These are phyloP conservation scores for Ceraclea dissimilis DNA, from an alignment of 2,888 invertebrate species.

Conservation along the genomic window DNA sequence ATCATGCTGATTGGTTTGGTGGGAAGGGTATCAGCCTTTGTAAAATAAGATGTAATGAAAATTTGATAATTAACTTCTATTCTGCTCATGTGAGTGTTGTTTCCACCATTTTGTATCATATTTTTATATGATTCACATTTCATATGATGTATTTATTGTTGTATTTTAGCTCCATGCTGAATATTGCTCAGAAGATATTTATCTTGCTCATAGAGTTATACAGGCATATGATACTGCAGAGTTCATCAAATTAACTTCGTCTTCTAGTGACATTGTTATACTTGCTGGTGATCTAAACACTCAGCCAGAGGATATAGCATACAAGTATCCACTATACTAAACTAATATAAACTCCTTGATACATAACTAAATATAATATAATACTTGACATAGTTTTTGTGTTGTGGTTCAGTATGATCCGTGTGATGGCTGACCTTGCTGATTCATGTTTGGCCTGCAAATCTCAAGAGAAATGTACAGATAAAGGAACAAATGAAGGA, in stretches of 20 bases:
- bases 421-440: conserved; percentile 48
- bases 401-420: conserved; percentile 41
- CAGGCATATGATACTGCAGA: conserved; percentile 95
- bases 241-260: conserved; percentile 80
- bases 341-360: no score
- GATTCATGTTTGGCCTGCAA: conserved; percentile 41
- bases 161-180: conserved; percentile 82
- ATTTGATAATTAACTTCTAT: conserved; percentile 72
- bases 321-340: conserved; percentile 45
- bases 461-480: conserved; percentile 3
- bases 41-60: conserved; percentile 57
- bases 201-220: conserved; percentile 83
- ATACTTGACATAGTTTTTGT: background rate
- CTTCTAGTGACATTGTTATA: conserved; percentile 71
- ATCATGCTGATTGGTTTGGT: conserved; percentile 98
- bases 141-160: background rate
- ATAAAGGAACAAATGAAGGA: conserved; percentile 67
- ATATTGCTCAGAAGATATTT: conserved; percentile 81
- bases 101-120: background rate
- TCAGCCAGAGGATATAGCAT: conserved; percentile 78
- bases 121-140: no score
- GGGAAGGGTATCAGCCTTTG: conserved; percentile 91
- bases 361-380: no score
- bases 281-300: conserved; percentile 94
- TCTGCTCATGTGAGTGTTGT: conserved; percentile 77